Percentiles rank a stretch among this genome's conserved stretches.
Conservation (phyloP, 2,888 invertebrate genomes). For the Scaptodrosophila latifasciaeformis region DNA sequence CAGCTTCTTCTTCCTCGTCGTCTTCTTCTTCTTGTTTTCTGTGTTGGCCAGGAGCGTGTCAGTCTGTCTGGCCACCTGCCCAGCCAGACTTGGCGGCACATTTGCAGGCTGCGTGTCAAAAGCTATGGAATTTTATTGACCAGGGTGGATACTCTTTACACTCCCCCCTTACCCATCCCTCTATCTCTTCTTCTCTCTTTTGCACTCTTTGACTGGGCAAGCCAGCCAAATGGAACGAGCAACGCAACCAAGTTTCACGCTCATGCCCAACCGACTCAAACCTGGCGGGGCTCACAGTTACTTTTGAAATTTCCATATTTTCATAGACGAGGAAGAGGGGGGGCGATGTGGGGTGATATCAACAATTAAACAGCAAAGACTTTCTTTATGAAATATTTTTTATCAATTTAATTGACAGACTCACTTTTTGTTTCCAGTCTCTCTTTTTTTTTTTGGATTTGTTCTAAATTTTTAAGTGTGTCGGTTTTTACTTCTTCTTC, state of each 20-base stretch:
- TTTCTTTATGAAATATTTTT: too few species aligned
- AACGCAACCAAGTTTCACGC: slow-evolving; percentile 67
- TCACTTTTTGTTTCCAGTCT: slow-evolving; percentile 39
- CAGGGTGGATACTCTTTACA: too few species aligned
- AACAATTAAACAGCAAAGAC: too few species aligned
- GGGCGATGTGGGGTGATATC: too few species aligned
- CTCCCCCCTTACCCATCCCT: slow-evolving; percentile 1
- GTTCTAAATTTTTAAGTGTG: slow-evolving; percentile 44
- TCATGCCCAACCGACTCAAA: slow-evolving; percentile 8
- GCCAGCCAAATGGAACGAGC: slow-evolving; percentile 62
- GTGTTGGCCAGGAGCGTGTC: slow-evolving; percentile 50
- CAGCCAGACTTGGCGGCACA: slow-evolving; percentile 61
- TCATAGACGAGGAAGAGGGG: too few species aligned
- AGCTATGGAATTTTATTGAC: slow-evolving; percentile 54
- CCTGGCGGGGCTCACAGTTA: too few species aligned
- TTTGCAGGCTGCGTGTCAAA: slow-evolving; percentile 49
- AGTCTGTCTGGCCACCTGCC: slow-evolving; percentile 42
- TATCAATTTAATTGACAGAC: slow-evolving; percentile 51
- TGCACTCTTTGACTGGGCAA: slow-evolving; percentile 16
- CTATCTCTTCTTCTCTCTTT: slow-evolving; percentile 9
- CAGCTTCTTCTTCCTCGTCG: slow-evolving; percentile 29
- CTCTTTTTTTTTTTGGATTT: slow-evolving; percentile 30
- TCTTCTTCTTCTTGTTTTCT: too few species aligned
- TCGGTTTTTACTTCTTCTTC: slow-evolving; percentile 15
- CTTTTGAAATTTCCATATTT: too few species aligned